A percentile compares a stretch with the other conserved stretches of the same genome.
Conservation (phyloP, 2,888 invertebrate genomes). For the Acleris holmiana region DNA sequence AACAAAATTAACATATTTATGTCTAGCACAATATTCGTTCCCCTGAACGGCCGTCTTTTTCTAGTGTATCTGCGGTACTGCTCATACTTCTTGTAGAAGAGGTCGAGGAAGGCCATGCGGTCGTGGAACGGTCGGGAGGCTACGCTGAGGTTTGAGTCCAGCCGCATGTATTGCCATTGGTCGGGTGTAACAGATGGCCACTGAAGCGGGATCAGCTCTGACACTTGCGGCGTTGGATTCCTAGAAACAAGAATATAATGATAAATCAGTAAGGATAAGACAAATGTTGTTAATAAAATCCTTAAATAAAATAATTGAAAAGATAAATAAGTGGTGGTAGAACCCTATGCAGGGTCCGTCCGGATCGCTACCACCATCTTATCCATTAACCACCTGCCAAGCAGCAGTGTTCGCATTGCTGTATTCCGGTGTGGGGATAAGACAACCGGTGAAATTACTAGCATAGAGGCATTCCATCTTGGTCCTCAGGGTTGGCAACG, state of each 20-base stretch:
- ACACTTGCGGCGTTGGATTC: conserved; percentile 56
- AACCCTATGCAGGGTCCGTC: too few relatives aligned
- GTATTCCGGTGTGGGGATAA: too few relatives aligned
- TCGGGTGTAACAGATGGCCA: conserved; percentile 40
- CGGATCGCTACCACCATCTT: too few relatives aligned
- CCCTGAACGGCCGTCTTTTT: neutral
- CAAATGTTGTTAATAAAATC: neutral
- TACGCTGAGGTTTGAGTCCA: conserved; percentile 33
- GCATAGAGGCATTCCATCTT: too few relatives aligned
- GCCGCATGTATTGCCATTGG: conserved; percentile 33
- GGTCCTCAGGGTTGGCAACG: too few relatives aligned
- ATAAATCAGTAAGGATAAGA: neutral
- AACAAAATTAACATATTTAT: neutral
- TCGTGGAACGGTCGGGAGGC: conserved; percentile 33
- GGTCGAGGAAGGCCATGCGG: conserved; percentile 41
- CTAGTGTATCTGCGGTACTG: neutral
- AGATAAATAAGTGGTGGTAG: too few relatives aligned
- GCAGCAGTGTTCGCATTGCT: too few relatives aligned
- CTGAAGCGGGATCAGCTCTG: conserved; percentile 51
- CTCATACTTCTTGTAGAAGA: conserved; percentile 36
- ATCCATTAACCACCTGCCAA: too few relatives aligned
- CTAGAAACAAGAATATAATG: conserved; percentile 42
- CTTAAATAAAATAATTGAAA: neutral
- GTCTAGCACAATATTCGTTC: neutral
- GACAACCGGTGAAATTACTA: too few relatives aligned